These are phyloP conservation scores for Trogon surrucura DNA, from an alignment of 2,113 vertebrate genomes.

Conservation along the genomic window DNA sequence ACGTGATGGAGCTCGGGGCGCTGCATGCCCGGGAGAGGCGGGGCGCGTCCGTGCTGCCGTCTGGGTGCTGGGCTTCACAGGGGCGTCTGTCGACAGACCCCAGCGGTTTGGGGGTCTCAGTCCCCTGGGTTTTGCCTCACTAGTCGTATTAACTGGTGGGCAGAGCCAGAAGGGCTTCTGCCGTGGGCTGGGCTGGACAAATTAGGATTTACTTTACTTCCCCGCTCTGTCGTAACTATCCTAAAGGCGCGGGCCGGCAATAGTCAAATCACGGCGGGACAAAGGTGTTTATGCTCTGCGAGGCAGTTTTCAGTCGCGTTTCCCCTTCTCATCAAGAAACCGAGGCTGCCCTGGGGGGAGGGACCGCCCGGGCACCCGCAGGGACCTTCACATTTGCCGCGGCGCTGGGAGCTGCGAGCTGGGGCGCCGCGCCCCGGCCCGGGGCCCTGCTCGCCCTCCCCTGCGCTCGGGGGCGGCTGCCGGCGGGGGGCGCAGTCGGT, in stretches of 20 bases:
- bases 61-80: background rate
- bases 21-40: background rate
- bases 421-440: too few species aligned
- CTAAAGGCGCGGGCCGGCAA: too few species aligned
- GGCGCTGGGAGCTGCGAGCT: too few species aligned
- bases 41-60: accelerated
- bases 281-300: background rate
- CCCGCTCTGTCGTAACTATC: background rate
- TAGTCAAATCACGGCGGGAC: background rate
- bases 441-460: too few species aligned
- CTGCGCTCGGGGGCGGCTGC: too few species aligned
- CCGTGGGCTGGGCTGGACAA: background rate
- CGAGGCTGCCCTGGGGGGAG: accelerated
- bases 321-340: background rate
- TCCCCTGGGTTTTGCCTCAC: accelerated
- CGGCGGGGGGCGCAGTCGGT: too few species aligned
- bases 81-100: background rate
- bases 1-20: accelerated
- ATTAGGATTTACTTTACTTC: accelerated
- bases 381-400: too few species aligned
- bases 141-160: background rate
- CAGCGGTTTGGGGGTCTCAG: background rate
- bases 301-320: accelerated
- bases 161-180: background rate
- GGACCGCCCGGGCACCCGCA: background rate